Base-by-base conservation (phyloP, 2,113 vertebrate species). In the Tenrec ecaudatus region DNA sequence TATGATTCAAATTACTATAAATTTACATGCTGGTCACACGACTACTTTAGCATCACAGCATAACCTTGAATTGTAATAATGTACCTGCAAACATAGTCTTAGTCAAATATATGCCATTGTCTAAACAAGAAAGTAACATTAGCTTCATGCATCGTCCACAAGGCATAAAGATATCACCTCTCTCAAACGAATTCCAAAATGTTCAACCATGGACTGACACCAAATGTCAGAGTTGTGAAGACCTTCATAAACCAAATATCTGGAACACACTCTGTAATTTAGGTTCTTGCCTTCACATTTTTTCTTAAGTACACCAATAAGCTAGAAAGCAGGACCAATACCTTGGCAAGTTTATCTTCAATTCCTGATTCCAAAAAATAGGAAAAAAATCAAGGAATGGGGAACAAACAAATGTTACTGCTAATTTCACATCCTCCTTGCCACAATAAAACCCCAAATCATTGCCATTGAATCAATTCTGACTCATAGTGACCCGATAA, bases 341-440 rank as follows among this genome's bases (percentile, higher is more conserved):
- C 15, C 33, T 83, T 87, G 16, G 2, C 60, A 80, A 93, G 19
- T 68, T 89, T 69, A 92, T 47, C 60, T 90, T 90, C 38, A 87
- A 90, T 69, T 90, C 2, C 47, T 83, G 25, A 8, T 82, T 90
- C 60, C 92, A 57, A 93, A 14, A 95, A 93, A 77, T 71, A 79
- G 93, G 23, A 40, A 17, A 78, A 11, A 93, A 80, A 82, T 88
- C 19, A n/a, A 88, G 36, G 86, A 82, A 0, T 16, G 66, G 12
- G 40, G 33, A 40, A 29, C 14, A 82, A 57, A 82, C 38, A 80
- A 80, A 88, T 25, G 40, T n/a, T 25, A n/a, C 38, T 82, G 17
- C 22, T 84, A 20, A 80, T 93, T 95, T 92, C 22, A 23, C 60
- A 53, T 53, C 47, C 47, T 53, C 47, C 47, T 10, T 53, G 40